Evolutionary conservation across 1,140 invertebrate species (phyloP), one percentile per base, ranked within the genome.

Genomic region (Meteorus sp.): DNA sequence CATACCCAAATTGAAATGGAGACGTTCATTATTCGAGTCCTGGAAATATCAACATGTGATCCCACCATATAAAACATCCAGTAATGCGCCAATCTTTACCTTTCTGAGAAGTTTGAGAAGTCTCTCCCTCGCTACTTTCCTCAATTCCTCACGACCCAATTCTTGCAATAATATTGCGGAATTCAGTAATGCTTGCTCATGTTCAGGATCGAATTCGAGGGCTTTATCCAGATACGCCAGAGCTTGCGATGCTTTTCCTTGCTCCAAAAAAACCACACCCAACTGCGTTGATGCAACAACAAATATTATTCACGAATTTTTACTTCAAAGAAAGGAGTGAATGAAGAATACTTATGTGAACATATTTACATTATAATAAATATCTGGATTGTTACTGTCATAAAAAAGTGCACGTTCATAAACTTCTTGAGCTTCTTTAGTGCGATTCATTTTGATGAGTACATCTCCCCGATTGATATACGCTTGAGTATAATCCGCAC

Each of bases 391-490:
- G 66, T 89, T 91, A 69, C 89, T 93, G 73, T 97, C 95, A 78
- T 96, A 95, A 63, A 93, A 86, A 17, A 98, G 78, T 0, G 95
- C 96, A 73, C 90, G 85, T 73, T 97, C 93, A 72, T 98, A 99
- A 19, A 97, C 93, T 73, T 95, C 90, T 75, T 95, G 91, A 0
- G 96, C 96, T 78, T 98, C 95, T 70, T 94, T 90, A 3, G 93
- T 95, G 60, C 94, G 87, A 80, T 96, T 96, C 68, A 98, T 82
- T 81, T 97, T 97, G 70, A 98, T 92, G 39, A 97, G 84, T 74
- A 98, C 92, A 80, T 98, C 95, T 0, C 95, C 95, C 48, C 95
- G 85, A 80, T 98, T 98, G 63, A 98, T 98, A 71, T 98, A 98
- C 3, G 95, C 96, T 76, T 98, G 92, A 0, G 95, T 95, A 76